Base-by-base conservation (phyloP, 2,888 invertebrate species). In the Platycheirus rosarum region DNA sequence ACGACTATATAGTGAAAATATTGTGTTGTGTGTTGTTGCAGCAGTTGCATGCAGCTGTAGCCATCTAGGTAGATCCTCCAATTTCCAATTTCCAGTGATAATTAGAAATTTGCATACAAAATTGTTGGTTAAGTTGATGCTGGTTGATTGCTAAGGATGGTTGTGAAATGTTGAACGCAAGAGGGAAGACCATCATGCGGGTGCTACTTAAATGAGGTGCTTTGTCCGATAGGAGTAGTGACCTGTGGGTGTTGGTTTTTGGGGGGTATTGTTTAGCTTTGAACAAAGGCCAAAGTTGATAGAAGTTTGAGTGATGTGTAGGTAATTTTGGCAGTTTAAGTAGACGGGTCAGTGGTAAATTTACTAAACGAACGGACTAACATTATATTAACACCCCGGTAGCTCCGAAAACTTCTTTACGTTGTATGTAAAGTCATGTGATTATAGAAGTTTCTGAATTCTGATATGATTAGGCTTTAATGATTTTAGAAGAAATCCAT, bases 31-130 rank as follows among this genome's bases (percentile, higher is more conserved):
- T n/a, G 53, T 16, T 51, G 40, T 48, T 20, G 16, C 51, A n/a
- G 46, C 26, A 51, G 46, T 78, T 74, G 69, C 84, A 78, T 84
- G 82, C 75, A 70, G n/a, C n/a, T 71, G 42, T 44, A 26, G 76
- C 44, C 3, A 14, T 16, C 14, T 44, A 5, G 18, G 44, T 44
- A 5, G 18, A 32, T 77, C 62, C 62, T 48, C 13, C 63, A 73
- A 78, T 57, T 73, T 73, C 73, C 68, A 84, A 78, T 84, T 80
- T 84, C 80, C 71, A 80, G 84, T 80, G 80, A 80, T 80, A 84
- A 84, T 80, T 84, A 84, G 68, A 76, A 84, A 84, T 84, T 84
- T 80, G 84, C 84, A 84, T 84, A 84, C 14, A 66, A 80, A 84
- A 84, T 84, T 84, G 75, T 53, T 35, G 65, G 65, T 49, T 84